Evolutionary conservation across 1,140 invertebrate species (phyloP).

Genomic region (Drosophila littoralis): DNA sequence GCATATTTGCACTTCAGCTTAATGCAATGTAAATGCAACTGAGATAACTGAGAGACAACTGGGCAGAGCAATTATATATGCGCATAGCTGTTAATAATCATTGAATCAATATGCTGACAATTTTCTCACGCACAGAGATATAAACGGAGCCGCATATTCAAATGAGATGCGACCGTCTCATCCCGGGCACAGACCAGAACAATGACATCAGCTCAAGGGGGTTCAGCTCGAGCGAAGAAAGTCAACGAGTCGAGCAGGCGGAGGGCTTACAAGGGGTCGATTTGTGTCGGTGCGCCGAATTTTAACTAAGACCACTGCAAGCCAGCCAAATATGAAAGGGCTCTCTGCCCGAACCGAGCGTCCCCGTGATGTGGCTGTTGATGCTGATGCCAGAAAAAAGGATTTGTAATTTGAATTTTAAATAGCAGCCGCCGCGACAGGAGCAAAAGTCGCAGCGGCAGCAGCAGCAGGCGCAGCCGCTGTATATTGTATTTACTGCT

Average conservation of each 20-base stretch:
- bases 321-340: conserved; percentile 22
- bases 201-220: conserved; percentile 44
- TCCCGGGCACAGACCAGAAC: conserved; percentile 43
- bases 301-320: conserved; percentile 33
- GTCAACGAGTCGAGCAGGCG: conserved; percentile 57
- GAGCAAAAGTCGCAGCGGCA: conserved; percentile 11
- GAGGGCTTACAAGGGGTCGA: conserved; percentile 34
- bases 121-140: conserved; percentile 74
- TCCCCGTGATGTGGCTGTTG: neutral
- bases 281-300: conserved; percentile 55
- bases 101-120: conserved; percentile 81
- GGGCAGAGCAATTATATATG: conserved; percentile 71
- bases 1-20: conserved; percentile 72
- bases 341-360: conserved; percentile 24
- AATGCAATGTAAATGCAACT: conserved; percentile 44
- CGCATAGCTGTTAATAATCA: conserved; percentile 81
- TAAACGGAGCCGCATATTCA: conserved; percentile 51
- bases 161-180: conserved; percentile 57
- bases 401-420: conserved; percentile 83
- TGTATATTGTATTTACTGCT: conserved; percentile 77
- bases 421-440: conserved; percentile 56
- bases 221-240: conserved; percentile 65
- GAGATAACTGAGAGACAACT: conserved; percentile 38
- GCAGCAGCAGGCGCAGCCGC: conserved; percentile 27
- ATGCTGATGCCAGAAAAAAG: conserved; percentile 37